Conservation (phyloP, 2,888 invertebrate genomes). For the Meteorus cinctellus region DNA sequence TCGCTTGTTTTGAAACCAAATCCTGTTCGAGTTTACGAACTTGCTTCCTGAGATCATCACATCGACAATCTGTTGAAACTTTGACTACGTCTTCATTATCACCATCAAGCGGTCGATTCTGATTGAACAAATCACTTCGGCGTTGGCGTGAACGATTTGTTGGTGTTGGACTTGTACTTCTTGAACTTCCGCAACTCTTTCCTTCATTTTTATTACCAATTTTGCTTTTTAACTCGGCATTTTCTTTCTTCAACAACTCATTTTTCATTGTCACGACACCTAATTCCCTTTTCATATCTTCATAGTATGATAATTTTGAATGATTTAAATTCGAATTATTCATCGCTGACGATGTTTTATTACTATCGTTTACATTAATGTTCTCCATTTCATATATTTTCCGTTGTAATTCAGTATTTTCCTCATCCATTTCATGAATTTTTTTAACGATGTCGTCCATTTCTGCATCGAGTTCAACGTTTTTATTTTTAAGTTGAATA, state of each 20-base stretch:
- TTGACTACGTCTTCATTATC: slow-evolving; percentile 39
- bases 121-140: slow-evolving; percentile 59
- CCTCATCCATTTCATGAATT: slow-evolving; percentile 55
- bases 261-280: neutral
- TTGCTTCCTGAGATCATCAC: slow-evolving; percentile 52
- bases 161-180: slow-evolving; percentile 57
- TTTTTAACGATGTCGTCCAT: slow-evolving; percentile 67
- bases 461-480: slow-evolving; percentile 75
- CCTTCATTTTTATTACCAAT: slow-evolving; percentile 49
- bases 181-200: slow-evolving; percentile 53
- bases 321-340: slow-evolving; percentile 36
- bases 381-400: slow-evolving; percentile 68
- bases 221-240: slow-evolving; percentile 51
- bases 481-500: slow-evolving; percentile 68
- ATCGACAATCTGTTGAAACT: slow-evolving; percentile 31
- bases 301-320: neutral
- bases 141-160: slow-evolving; percentile 53
- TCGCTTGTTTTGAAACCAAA: slow-evolving; percentile 62
- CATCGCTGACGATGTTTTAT: slow-evolving; percentile 31
- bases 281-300: neutral
- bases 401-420: slow-evolving; percentile 46
- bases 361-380: slow-evolving; percentile 70
- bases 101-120: slow-evolving; percentile 57
- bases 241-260: slow-evolving; percentile 50
- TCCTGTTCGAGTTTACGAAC: slow-evolving; percentile 61